phyloP scores from a whole-genome alignment of 2,888 invertebrate genomes.

The Anticlea derivata region DNA sequence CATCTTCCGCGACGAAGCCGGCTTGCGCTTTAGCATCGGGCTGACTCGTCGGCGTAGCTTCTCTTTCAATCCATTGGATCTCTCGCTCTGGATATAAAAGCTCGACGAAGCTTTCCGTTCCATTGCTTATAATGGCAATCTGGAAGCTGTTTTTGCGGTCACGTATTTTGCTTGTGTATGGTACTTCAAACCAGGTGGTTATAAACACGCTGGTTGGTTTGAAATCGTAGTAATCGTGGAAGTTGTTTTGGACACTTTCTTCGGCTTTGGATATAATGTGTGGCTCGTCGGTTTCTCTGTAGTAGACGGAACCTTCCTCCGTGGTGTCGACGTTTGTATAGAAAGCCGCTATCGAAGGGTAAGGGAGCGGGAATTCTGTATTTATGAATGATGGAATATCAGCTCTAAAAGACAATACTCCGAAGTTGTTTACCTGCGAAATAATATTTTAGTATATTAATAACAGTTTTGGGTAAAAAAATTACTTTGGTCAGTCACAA shows the following conservation, averaged over 20 bases:
- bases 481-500: too few relatives aligned
- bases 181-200: slow-evolving; percentile 95
- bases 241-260: slow-evolving; percentile 88
- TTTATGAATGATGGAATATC: slow-evolving; percentile 94
- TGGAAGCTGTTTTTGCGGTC: slow-evolving; percentile 95
- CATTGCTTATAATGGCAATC: slow-evolving; percentile 86
- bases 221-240: slow-evolving; percentile 88
- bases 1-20: slow-evolving; percentile 94
- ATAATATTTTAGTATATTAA: slow-evolving; percentile 10
- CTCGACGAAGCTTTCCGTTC: slow-evolving; percentile 91
- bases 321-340: slow-evolving; percentile 96
- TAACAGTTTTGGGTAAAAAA: not conserved
- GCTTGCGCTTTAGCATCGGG: slow-evolving; percentile 97
- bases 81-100: slow-evolving; percentile 94
- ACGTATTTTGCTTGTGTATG: slow-evolving; percentile 87
- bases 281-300: slow-evolving; percentile 86
- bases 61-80: slow-evolving; percentile 96
- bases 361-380: slow-evolving; percentile 94
- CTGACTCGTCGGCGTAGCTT: slow-evolving; percentile 88
- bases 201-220: slow-evolving; percentile 91
- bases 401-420: slow-evolving; percentile 94
- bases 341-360: slow-evolving; percentile 94
- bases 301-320: slow-evolving; percentile 88
- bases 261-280: slow-evolving; percentile 87
- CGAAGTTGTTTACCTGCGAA: slow-evolving; percentile 94